Evolutionary conservation across 2,888 invertebrate species (phyloP), one percentile per base, ranked within the genome.

Genomic region (Dendrolimus houi): DNA sequence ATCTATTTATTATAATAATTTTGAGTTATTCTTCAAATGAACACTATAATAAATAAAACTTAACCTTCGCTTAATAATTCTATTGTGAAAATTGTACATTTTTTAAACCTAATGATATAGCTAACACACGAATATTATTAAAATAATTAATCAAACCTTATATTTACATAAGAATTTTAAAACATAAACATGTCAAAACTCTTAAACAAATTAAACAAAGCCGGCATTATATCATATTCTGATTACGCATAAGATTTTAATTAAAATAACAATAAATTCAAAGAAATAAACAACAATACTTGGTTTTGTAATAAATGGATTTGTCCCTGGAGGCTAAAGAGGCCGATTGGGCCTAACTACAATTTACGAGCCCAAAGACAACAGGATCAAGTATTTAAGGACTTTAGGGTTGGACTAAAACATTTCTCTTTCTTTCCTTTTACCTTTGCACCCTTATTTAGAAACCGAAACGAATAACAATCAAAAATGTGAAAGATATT

Each of bases 311-410:
- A 71, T 74, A 75, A 77, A 75, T 74, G 69, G 64, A 61, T 62
- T 59, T 57, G 65, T 67, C 64, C 77, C 81, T 76, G 56, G 63
- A 59, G 77, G 82, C 77, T 62, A 63, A 60, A 10, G 47, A 29
- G 64, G 64, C 59, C 65, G 67, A 77, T 76, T 73, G 67, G 69
- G 57, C 57, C 69, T 87, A 87, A 87, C 87, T 79, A 87, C 79
- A 85, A 86, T 84, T 83, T 85, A 87, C 80, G 62, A 62, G 61
- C 63, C 42, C 57, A 60, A 67, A 64, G 74, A 78, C 78, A 77
- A 72, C 55, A 56, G 57, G 60, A 69, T 65, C 63, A 68, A 63
- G 59, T 65, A 58, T 58, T 52, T 42, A 52, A n/a, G 17, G 47
- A 47, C 42, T 56, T 41, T 56, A 68, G 58, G 69, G 71, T 54